Percentiles rank a stretch among this genome's conserved stretches.
phyloP scores from a whole-genome alignment of 2,888 invertebrate genomes.

The Axea sp. region DNA sequence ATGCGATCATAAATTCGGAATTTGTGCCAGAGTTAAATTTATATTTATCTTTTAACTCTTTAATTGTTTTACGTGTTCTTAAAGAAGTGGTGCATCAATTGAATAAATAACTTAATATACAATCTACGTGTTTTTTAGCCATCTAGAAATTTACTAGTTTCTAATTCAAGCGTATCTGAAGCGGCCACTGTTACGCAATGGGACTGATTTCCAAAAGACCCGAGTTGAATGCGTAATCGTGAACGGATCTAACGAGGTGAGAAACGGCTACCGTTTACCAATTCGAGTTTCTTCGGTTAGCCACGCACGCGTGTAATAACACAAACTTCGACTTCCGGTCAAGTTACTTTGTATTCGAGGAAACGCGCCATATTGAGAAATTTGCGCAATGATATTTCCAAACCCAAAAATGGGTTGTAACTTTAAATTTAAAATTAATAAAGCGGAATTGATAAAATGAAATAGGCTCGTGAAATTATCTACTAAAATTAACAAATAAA shows the following conservation, averaged over 20 bases:
- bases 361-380: too few relatives aligned
- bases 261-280: conserved; percentile 62
- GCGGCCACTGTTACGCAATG: conserved; percentile 61
- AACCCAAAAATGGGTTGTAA: too few relatives aligned
- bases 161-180: conserved; percentile 33
- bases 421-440: too few relatives aligned
- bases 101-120: conserved; percentile 40
- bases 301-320: conserved; percentile 42
- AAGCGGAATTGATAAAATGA: too few relatives aligned
- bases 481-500: too few relatives aligned
- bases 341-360: conserved; percentile 56
- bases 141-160: conserved; percentile 19
- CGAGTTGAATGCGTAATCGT: conserved; percentile 60
- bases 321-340: conserved; percentile 48
- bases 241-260: conserved; percentile 61
- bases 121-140: conserved; percentile 22
- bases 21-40: too few relatives aligned
- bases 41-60: conserved; percentile 6
- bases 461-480: too few relatives aligned
- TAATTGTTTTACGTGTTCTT: conserved; percentile 9
- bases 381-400: too few relatives aligned
- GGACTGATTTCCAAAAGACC: conserved; percentile 58
- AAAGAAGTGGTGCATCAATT: conserved; percentile 11
- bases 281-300: conserved; percentile 51
- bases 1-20: too few relatives aligned